A percentile compares a stretch with the other conserved stretches of the same genome.
These are phyloP conservation scores for Trachythela sp. DNA, from an alignment of 64 coral and sea anemone genomes.

Conservation along the genomic window DNA sequence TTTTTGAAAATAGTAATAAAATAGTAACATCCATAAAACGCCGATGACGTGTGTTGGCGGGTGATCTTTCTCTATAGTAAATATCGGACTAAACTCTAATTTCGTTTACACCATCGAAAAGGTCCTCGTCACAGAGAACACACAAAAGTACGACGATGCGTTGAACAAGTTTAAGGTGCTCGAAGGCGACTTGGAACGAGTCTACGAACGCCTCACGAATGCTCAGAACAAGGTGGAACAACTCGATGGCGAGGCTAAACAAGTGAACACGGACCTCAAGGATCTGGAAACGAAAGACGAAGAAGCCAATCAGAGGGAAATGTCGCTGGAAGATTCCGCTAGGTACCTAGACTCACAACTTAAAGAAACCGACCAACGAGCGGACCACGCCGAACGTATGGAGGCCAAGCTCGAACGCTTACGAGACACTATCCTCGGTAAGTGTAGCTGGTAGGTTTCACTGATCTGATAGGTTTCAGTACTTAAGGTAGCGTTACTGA, in stretches of 20 bases:
- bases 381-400: background rate
- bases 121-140: background rate
- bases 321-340: background rate
- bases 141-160: background rate
- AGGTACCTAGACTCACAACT: background rate
- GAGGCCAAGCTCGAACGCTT: background rate
- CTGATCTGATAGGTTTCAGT: too few relatives aligned
- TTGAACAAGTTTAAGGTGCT: background rate
- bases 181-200: background rate
- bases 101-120: background rate
- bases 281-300: background rate
- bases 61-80: too few relatives aligned
- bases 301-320: background rate
- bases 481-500: background rate
- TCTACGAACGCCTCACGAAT: background rate
- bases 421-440: background rate
- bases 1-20: too few relatives aligned
- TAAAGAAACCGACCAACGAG: slow-evolving; percentile 11
- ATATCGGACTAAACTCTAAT: background rate
- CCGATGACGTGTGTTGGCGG: too few relatives aligned
- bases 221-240: background rate
- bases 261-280: slow-evolving; percentile 4
- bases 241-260: background rate
- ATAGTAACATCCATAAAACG: too few relatives aligned
- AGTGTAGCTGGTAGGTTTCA: too few relatives aligned